Evolutionary conservation across 2,113 vertebrate genomes (phyloP).

Genomic region (Procavia capensis): DNA sequence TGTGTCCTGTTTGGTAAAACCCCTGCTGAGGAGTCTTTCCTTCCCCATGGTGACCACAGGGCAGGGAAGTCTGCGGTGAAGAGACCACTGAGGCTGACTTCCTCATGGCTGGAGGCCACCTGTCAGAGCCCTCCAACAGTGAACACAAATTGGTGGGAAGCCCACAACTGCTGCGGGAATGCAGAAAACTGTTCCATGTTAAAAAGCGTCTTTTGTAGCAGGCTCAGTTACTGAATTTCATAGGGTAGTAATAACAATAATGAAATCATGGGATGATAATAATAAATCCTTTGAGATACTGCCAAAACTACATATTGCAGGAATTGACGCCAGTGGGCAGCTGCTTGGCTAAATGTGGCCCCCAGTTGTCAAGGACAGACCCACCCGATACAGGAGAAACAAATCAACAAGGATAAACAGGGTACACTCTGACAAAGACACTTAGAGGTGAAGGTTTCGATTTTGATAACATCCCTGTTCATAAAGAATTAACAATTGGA

Average conservation of each 20-base stretch:
- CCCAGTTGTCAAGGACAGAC: constrained; percentile 79
- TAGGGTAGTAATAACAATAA: constrained; percentile 70
- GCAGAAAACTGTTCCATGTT: background rate
- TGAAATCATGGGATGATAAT: constrained; percentile 77
- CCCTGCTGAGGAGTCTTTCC: background rate
- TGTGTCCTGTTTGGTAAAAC: background rate
- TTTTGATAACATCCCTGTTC: background rate
- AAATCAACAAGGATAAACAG: constrained; percentile 52
- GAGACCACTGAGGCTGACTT: background rate
- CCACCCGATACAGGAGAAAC: constrained; percentile 57
- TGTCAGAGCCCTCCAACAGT: background rate
- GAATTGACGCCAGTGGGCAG: constrained; percentile 71
- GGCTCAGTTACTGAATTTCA: constrained; percentile 54
- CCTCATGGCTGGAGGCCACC: background rate
- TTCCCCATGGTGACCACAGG: background rate
- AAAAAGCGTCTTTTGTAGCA: constrained; percentile 26
- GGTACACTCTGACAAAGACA: background rate
- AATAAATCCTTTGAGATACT: constrained; percentile 80
- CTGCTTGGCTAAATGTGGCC: constrained; percentile 80
- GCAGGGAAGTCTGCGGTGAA: background rate
- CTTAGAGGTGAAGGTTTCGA: background rate
- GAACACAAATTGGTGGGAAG: background rate
- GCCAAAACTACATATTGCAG: constrained; percentile 55
- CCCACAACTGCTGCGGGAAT: background rate
- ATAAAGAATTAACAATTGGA: background rate